Percentiles rank a stretch among this genome's conserved stretches.
phyloP scores from a whole-genome alignment of 2,113 vertebrate species.

The Channa argus region DNA sequence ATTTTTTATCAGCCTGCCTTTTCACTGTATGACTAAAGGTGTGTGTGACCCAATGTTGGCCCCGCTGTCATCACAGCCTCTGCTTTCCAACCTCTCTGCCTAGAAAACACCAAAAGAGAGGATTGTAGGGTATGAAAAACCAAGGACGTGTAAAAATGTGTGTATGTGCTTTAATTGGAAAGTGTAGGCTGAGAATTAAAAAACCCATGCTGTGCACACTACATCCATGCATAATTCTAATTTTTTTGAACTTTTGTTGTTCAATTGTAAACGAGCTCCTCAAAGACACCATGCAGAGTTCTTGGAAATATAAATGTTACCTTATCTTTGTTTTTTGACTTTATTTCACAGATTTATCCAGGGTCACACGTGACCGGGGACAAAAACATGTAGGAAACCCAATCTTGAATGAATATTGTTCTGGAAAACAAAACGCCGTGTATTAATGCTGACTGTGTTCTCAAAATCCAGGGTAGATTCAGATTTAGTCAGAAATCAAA shows the following conservation, averaged over 20 bases:
- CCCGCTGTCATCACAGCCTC: constrained; percentile 31
- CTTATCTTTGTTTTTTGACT: too few species aligned
- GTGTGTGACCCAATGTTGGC: constrained; percentile 19
- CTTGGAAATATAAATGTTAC: background rate
- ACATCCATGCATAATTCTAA: background rate
- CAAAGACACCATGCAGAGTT: background rate
- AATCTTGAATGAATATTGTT: too few species aligned
- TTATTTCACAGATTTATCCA: too few species aligned
- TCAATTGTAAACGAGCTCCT: too few species aligned
- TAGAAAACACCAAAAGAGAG: constrained; percentile 12
- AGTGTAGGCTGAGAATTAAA: background rate
- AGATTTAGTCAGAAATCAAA: background rate
- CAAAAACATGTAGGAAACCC: background rate
- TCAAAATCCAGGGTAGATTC: background rate
- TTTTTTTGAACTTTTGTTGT: too few species aligned
- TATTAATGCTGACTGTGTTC: background rate
- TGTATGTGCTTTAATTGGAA: background rate
- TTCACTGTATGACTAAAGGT: constrained; percentile 9
- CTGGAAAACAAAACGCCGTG: too few species aligned
- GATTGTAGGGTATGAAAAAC: constrained; percentile 3
- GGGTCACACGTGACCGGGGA: background rate
- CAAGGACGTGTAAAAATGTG: background rate
- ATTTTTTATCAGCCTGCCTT: constrained; percentile 23
- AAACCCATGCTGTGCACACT: background rate
- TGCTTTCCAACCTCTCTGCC: constrained; percentile 17